Base-by-base conservation (phyloP, 2,888 invertebrate genomes). In the Drosophila stalkeri region DNA sequence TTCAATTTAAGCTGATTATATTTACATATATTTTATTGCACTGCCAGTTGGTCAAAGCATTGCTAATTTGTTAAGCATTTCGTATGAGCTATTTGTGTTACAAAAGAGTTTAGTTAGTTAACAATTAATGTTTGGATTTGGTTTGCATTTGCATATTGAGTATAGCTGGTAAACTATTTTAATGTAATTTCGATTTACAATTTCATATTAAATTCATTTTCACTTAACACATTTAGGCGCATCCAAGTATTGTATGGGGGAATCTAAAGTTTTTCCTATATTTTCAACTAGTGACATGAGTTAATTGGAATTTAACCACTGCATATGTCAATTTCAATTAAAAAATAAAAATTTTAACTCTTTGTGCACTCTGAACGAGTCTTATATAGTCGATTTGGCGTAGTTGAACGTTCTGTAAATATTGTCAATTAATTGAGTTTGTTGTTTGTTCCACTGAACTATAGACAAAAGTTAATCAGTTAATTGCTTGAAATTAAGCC, bases 391-490 rank as follows among this genome's bases (percentile, higher is more conserved):
- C 4, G 12, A 35, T 35, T 11, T 3, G 12, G 12, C 4, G 12
- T 23, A 46, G 51, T 37, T 9, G 41, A 23, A 20, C 44, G 18
- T 37, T 47, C 35, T 9, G 8, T 56, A 54, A 39, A 23, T 46
- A 23, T 80, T 69, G 57, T 39, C 44, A 61, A 64, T 60, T 46
- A 61, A 64, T 62, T 55, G 51, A 41, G 49, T 55, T 55, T 46
- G n/a, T 23, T 41, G 31, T 37, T 60, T 54, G 46, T 18, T 46
- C 37, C 9, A 39, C 31, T 37, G 37, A 60, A 56, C 51, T 61
- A 16, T n/a, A 35, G 39, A 2, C 55, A 46, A 23, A 55, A 63
- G 72, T 67, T 77, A 81, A 85, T 86, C 89, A 83, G 75, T 80
- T 89, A 84, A 89, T 86, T 81, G 75, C 41, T 55, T 66, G 43